These are phyloP conservation scores for Odocoileus virginianus DNA, from an alignment of 2,113 vertebrate genomes.

Conservation along the genomic window DNA sequence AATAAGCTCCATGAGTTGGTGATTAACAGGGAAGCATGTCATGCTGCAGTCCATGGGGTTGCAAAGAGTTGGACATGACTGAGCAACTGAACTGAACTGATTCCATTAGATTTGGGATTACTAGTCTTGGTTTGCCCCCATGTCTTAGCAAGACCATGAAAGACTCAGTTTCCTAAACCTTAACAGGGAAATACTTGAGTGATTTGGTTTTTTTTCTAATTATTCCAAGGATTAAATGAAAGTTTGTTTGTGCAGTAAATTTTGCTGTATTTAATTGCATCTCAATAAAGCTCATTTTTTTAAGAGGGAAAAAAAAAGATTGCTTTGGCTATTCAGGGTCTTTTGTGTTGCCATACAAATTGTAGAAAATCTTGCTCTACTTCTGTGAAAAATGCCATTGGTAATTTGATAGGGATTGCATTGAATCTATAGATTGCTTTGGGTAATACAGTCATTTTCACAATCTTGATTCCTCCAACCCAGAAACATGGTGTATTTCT, in stretches of 20 bases:
- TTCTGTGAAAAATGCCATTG: background rate
- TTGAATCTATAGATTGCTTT: background rate
- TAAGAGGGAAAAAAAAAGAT: background rate
- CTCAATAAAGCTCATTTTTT: background rate
- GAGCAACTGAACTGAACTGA: no score
- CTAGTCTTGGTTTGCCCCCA: background rate
- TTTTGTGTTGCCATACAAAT: background rate
- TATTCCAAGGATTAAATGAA: slow-evolving; percentile 41
- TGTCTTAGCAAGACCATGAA: background rate
- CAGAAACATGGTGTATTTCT: background rate
- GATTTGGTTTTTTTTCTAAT: background rate
- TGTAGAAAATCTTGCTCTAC: background rate
- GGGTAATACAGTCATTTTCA: background rate
- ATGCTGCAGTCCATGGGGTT: no score
- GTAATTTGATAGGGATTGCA: background rate
- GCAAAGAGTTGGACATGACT: no score
- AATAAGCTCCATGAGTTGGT: no score
- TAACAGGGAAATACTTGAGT: background rate
- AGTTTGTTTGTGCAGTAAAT: background rate
- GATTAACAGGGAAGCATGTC: no score
- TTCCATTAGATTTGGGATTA: background rate
- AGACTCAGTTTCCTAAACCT: background rate
- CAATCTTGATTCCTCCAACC: background rate
- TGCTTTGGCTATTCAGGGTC: background rate
- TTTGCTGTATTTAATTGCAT: background rate